Conservation (phyloP, 1,140 invertebrate species). For the Maconellicoccus hirsutus region DNA sequence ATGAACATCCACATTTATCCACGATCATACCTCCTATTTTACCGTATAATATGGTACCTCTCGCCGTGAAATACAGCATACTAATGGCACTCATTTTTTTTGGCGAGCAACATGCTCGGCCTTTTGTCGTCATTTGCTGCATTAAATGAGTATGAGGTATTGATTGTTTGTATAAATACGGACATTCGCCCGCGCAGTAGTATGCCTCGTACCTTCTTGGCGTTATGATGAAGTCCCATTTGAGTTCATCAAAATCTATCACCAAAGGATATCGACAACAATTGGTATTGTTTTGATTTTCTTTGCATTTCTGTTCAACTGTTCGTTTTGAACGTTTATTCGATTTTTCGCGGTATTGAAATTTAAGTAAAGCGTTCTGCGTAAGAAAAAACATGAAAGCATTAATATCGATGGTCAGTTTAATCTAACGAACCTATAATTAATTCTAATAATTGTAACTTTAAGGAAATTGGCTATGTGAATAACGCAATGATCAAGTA, state of each 20-base stretch:
- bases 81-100: slow-evolving; percentile 77
- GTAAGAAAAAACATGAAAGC: background rate
- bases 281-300: slow-evolving; percentile 59
- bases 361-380: background rate
- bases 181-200: slow-evolving; percentile 92
- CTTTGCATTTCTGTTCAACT: background rate
- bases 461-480: too few relatives aligned
- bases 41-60: slow-evolving; percentile 76
- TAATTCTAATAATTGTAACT: too few relatives aligned
- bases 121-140: slow-evolving; percentile 53
- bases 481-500: too few relatives aligned
- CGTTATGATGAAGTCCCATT: slow-evolving; percentile 97
- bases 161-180: slow-evolving; percentile 45
- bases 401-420: too few relatives aligned
- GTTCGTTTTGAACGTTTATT: background rate
- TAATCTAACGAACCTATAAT: too few relatives aligned
- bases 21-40: slow-evolving; percentile 86
- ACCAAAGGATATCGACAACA: slow-evolving; percentile 85
- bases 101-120: slow-evolving; percentile 78
- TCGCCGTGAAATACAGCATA: slow-evolving; percentile 85
- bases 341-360: background rate
- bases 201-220: slow-evolving; percentile 91
- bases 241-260: slow-evolving; percentile 92
- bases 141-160: slow-evolving; percentile 77
- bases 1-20: slow-evolving; percentile 82